Evolutionary conservation across 2,888 invertebrate species (phyloP).

Genomic region (Stenoptilia bipunctidactyla): DNA sequence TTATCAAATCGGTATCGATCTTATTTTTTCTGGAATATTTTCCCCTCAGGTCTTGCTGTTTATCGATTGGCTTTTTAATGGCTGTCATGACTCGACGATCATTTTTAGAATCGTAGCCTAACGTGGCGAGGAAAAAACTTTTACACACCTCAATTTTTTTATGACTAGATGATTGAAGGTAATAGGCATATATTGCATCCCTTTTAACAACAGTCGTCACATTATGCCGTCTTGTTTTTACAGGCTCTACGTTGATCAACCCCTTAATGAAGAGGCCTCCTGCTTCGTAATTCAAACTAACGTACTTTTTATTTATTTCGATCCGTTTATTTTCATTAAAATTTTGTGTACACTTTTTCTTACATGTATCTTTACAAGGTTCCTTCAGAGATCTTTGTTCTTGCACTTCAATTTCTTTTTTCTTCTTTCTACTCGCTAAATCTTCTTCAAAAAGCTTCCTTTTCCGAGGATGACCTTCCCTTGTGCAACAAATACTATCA

Average conservation of each 20-base stretch:
- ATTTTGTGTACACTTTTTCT: too few species aligned
- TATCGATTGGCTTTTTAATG: slow-evolving; percentile 3
- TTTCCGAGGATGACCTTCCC: too few species aligned
- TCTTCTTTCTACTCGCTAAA: too few species aligned
- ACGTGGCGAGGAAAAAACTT: slow-evolving; percentile 10
- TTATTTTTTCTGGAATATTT: slow-evolving; percentile 4
- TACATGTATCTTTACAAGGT: too few species aligned
- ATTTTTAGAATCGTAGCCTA: slow-evolving; percentile 10
- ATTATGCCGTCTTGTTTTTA: neutral
- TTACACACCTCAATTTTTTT: slow-evolving; percentile 10
- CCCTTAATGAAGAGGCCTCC: neutral
- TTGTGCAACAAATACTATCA: too few species aligned
- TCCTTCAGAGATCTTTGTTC: too few species aligned
- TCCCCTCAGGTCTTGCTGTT: slow-evolving; percentile 7
- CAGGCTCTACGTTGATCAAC: neutral
- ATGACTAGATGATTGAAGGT: neutral
- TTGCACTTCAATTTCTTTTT: too few species aligned
- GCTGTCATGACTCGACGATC: slow-evolving; percentile 4
- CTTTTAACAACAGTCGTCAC: neutral
- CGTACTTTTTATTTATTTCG: neutral
- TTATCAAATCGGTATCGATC: slow-evolving; percentile 1
- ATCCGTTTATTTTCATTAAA: neutral
- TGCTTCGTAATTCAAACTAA: neutral
- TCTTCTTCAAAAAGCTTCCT: too few species aligned
- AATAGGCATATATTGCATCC: neutral